These are phyloP conservation scores for Athrips mouffetella DNA, from an alignment of 2,888 invertebrate species.

Conservation along the genomic window DNA sequence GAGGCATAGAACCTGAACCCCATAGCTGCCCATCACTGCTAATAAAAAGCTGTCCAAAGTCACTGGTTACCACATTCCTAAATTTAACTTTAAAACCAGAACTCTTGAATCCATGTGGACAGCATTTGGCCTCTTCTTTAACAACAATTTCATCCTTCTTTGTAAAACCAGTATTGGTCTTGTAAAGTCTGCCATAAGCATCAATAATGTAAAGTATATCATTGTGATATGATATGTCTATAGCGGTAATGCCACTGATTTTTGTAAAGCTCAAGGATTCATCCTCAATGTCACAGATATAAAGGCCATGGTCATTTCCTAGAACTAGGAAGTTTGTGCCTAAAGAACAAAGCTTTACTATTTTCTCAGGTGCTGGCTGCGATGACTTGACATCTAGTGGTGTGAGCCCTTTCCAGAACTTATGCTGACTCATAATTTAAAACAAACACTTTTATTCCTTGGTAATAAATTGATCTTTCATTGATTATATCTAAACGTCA, in stretches of 20 bases:
- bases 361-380: conserved; percentile 67
- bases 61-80: conserved; percentile 79
- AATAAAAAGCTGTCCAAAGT: conserved; percentile 81
- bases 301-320: conserved; percentile 68
- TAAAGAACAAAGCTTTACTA: conserved; percentile 64
- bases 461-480: neutral
- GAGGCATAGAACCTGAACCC: conserved; percentile 83
- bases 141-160: conserved; percentile 79
- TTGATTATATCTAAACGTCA: neutral
- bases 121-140: conserved; percentile 81
- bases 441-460: conserved; percentile 33
- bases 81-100: conserved; percentile 80
- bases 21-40: conserved; percentile 83
- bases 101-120: conserved; percentile 82
- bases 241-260: conserved; percentile 73
- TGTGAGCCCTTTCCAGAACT: conserved; percentile 68
- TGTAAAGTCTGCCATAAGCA: conserved; percentile 79
- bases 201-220: conserved; percentile 80
- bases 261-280: conserved; percentile 64
- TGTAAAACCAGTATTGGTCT: conserved; percentile 75
- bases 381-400: conserved; percentile 49
- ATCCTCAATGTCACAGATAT: conserved; percentile 58
- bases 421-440: conserved; percentile 70
- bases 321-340: conserved; percentile 60
- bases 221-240: conserved; percentile 81